Conservation (phyloP, 2,797 vertebrate species). For the Simalia tracyae region DNA sequence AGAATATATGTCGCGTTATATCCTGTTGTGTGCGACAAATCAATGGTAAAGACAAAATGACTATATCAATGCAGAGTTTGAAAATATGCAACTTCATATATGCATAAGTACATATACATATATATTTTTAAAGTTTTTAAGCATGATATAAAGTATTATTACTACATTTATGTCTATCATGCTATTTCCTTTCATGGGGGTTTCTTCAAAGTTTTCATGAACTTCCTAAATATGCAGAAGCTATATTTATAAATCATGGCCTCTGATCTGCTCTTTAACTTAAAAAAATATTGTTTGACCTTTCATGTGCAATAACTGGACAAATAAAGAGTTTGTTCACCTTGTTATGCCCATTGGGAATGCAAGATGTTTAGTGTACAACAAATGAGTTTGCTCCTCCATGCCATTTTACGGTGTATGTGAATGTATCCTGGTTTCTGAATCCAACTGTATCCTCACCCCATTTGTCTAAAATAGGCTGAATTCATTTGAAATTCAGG, state of each 20-base stretch:
- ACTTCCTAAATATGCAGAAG: rapidly evolving
- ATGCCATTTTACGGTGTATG: constrained; percentile 13
- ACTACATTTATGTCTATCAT: not conserved
- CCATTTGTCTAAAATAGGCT: constrained; percentile 66
- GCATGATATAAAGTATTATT: not conserved
- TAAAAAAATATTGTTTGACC: not conserved
- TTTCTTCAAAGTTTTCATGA: not conserved
- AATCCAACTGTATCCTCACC: constrained; percentile 43
- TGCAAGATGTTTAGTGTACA: not conserved
- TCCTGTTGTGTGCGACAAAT: not conserved
- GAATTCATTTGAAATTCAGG: constrained; percentile 69
- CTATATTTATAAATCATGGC: not conserved
- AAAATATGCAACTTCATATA: not conserved
- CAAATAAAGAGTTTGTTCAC: not conserved
- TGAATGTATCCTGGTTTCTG: not conserved
- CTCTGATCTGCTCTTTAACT: not conserved
- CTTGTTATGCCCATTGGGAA: not conserved
- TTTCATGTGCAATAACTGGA: not conserved
- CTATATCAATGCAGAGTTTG: not conserved
- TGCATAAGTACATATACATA: not conserved
- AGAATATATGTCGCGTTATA: not conserved
- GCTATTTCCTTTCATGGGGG: not conserved
- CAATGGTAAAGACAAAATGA: not conserved
- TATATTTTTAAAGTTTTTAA: not conserved
- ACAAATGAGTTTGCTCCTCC: not conserved